A percentile compares a stretch with the other conserved stretches of the same genome.
Conservation (phyloP, 2,888 invertebrate species). For the Drosophila kambysellisi region DNA sequence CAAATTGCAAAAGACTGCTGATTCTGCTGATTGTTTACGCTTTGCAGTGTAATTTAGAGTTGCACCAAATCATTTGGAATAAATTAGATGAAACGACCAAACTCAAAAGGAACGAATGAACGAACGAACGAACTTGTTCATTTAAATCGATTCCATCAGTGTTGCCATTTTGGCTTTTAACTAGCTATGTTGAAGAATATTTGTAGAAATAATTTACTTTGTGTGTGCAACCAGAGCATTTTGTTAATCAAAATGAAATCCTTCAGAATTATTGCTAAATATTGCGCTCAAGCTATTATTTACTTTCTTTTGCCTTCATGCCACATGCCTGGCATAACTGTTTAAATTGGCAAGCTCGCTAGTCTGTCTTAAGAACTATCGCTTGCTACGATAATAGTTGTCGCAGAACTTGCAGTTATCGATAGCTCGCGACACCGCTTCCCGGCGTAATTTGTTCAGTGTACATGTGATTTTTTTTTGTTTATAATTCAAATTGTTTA, state of each 20-base stretch:
- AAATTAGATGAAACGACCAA: constrained; percentile 13
- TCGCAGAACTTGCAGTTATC: background rate
- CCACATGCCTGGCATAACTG: background rate
- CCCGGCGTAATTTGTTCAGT: constrained; percentile 50
- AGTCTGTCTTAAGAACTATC: background rate
- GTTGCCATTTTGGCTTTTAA: background rate
- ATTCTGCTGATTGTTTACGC: constrained; percentile 56
- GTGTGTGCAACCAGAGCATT: background rate
- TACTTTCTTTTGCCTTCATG: background rate
- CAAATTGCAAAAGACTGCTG: background rate
- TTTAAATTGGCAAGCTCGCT: background rate
- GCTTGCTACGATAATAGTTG: background rate
- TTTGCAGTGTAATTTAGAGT: constrained; percentile 31
- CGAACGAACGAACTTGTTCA: background rate
- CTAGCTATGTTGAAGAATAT: rapidly evolving
- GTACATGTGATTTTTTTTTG: constrained; percentile 48
- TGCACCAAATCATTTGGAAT: constrained; percentile 18
- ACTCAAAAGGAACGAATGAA: background rate
- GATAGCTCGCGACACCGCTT: constrained; percentile 9
- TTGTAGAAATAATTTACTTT: background rate
- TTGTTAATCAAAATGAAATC: background rate
- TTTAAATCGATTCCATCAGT: constrained; percentile 4
- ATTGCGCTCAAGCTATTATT: background rate
- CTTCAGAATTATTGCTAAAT: background rate
- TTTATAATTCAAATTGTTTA: constrained; percentile 33